Evolutionary conservation across 1,140 invertebrate species (phyloP).

Genomic region (Ridgeia piscesae): DNA sequence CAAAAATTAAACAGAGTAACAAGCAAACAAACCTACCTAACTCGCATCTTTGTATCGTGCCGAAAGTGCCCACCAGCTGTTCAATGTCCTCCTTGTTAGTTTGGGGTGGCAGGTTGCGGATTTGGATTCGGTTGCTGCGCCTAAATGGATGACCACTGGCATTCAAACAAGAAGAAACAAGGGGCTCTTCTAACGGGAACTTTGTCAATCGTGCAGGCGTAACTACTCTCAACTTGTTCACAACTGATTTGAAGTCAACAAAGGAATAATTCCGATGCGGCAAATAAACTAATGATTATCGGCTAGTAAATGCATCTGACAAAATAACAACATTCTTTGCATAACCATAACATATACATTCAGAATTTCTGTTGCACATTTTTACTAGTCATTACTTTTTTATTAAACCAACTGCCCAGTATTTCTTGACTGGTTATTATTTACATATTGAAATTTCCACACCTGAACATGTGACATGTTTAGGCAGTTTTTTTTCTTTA

Average conservation of each 20-base stretch:
- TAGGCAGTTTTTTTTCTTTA: too few relatives aligned
- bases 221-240: not conserved
- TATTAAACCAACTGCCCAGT: too few relatives aligned
- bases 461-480: too few relatives aligned
- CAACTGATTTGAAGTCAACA: conserved; percentile 13
- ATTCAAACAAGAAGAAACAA: not conserved
- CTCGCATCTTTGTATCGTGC: conserved; percentile 80
- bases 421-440: too few relatives aligned
- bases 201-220: not conserved
- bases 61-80: conserved; percentile 75
- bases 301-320: too few relatives aligned
- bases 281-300: too few relatives aligned
- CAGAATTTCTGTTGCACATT: too few relatives aligned
- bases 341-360: too few relatives aligned
- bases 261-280: conserved; percentile 34
- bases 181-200: not conserved
- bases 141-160: conserved; percentile 63
- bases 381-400: too few relatives aligned
- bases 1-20: not conserved
- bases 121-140: conserved; percentile 75
- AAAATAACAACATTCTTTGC: too few relatives aligned
- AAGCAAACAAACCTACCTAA: conserved; percentile 39
- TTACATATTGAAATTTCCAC: too few relatives aligned
- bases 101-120: conserved; percentile 82
- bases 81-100: conserved; percentile 82